Evolutionary conservation across 1,140 invertebrate genomes (phyloP).

Genomic region (Alviniconcha marisindica): DNA sequence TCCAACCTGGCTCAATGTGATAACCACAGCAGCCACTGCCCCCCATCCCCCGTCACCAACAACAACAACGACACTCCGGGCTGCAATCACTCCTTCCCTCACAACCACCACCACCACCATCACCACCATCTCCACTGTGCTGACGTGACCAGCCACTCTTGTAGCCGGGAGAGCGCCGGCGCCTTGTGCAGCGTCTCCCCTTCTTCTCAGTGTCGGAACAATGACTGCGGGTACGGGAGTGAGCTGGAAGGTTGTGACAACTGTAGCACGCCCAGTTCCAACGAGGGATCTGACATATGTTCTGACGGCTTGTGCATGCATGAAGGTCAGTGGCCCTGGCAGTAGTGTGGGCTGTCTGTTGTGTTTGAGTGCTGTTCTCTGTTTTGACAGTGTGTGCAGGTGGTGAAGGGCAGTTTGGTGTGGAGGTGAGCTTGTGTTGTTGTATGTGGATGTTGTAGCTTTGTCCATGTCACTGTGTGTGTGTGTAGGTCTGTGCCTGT

Average conservation of each 20-base stretch:
- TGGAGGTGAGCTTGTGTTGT: too few species aligned
- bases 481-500: too few species aligned
- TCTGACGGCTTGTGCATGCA: slow-evolving; percentile 65
- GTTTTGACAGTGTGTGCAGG: too few species aligned
- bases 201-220: slow-evolving; percentile 40
- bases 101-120: slow-evolving; percentile 27
- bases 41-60: neutral
- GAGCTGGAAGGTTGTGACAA: slow-evolving; percentile 71
- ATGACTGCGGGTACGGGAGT: slow-evolving; percentile 72
- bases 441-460: too few species aligned
- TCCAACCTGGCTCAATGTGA: slow-evolving; percentile 38
- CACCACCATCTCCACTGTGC: slow-evolving; percentile 14
- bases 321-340: slow-evolving; percentile 49
- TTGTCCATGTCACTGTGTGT: too few species aligned
- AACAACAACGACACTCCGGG: neutral
- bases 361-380: too few species aligned
- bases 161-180: neutral
- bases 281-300: slow-evolving; percentile 70
- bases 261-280: slow-evolving; percentile 72
- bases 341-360: too few species aligned
- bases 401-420: too few species aligned
- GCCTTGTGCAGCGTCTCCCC: neutral
- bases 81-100: slow-evolving; percentile 19
- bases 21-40: slow-evolving; percentile 32
- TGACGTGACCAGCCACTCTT: neutral